These are phyloP conservation scores for Trigoniulus corallinus DNA, from an alignment of 1,140 invertebrate genomes.

Conservation along the genomic window DNA sequence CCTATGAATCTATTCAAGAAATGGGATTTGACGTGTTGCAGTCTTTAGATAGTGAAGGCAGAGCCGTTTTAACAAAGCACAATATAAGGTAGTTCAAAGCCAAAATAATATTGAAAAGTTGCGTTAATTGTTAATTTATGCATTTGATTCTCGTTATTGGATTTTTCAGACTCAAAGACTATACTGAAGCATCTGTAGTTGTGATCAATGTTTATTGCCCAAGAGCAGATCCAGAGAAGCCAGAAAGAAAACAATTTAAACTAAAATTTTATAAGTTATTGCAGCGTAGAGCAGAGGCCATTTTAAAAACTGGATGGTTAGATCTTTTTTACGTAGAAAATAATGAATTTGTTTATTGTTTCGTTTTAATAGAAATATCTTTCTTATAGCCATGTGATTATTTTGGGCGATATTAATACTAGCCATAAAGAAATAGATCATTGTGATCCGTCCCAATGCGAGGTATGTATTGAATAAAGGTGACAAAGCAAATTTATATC, in stretches of 20 bases:
- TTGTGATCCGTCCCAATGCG: slow-evolving; percentile 28
- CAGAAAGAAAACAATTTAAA: slow-evolving; percentile 31
- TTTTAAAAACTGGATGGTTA: slow-evolving; percentile 25
- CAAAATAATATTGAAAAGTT: no score
- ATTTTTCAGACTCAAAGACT: background rate
- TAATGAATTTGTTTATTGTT: slow-evolving; percentile 3
- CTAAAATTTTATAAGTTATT: slow-evolving; percentile 33
- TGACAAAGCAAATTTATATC: background rate
- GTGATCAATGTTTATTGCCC: slow-evolving; percentile 41
- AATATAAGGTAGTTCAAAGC: slow-evolving; percentile 20
- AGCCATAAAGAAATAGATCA: slow-evolving; percentile 31
- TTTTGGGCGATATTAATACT: slow-evolving; percentile 38
- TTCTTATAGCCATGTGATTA: slow-evolving; percentile 29
- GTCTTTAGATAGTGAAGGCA: slow-evolving; percentile 32
- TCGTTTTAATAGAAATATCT: no score
- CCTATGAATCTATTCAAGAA: slow-evolving; percentile 20
- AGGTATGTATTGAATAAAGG: slow-evolving; percentile 10
- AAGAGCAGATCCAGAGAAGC: slow-evolving; percentile 27
- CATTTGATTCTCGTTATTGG: background rate
- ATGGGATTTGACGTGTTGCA: slow-evolving; percentile 24
- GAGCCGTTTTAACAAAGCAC: slow-evolving; percentile 33
- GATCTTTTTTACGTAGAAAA: background rate
- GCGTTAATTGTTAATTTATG: background rate
- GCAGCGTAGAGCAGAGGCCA: slow-evolving; percentile 27
- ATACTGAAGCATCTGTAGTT: slow-evolving; percentile 17